A percentile compares a stretch with the other conserved stretches of the same genome.
These are phyloP conservation scores for Daubentonia madagascariensis DNA, from an alignment of 2,113 vertebrate genomes.

Conservation along the genomic window DNA sequence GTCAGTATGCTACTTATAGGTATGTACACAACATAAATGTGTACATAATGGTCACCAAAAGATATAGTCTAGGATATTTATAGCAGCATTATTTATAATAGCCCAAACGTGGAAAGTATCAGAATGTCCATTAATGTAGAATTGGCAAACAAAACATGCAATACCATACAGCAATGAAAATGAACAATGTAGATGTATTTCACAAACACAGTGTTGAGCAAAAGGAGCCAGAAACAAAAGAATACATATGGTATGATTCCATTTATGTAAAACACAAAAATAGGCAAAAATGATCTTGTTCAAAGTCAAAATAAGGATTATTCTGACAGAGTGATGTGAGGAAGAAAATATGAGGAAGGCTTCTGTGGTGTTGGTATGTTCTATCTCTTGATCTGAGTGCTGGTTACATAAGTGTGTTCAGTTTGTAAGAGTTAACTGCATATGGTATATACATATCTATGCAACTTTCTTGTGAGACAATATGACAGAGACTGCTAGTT, in stretches of 20 bases:
- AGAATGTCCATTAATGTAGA: background rate
- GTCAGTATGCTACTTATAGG: background rate
- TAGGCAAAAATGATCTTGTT: background rate
- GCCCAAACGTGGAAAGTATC: background rate
- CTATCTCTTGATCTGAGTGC: background rate
- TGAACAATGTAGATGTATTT: background rate
- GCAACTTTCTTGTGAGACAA: background rate
- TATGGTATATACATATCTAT: background rate
- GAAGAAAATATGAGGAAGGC: background rate
- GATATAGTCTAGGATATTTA: background rate
- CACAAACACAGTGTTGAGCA: background rate
- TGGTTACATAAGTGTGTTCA: background rate
- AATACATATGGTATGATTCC: background rate
- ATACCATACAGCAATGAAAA: background rate
- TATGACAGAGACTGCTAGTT: background rate
- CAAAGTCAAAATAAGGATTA: background rate
- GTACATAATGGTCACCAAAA: background rate
- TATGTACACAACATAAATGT: background rate
- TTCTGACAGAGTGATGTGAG: background rate
- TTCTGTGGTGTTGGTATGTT: background rate
- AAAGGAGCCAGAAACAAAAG: background rate
- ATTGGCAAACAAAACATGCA: background rate
- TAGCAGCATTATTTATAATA: background rate
- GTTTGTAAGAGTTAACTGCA: background rate
- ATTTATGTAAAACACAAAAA: background rate